Conservation (phyloP, 2,888 invertebrate species). For the Drosophila emarginata region DNA sequence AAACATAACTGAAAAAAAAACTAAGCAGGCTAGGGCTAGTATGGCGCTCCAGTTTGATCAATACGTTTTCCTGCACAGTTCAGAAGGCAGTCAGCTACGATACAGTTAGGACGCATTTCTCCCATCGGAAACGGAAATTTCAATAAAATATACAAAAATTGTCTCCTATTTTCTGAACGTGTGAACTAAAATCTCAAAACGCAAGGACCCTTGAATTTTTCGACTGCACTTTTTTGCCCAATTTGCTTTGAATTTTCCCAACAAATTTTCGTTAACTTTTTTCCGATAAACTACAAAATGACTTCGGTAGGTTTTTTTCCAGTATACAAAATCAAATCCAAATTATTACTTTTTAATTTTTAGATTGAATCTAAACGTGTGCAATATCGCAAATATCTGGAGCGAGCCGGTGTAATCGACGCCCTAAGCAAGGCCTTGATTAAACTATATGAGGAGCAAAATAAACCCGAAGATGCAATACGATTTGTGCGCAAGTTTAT, state of each 20-base stretch:
- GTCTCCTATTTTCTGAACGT: conserved; percentile 36
- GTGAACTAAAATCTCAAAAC: conserved; percentile 37
- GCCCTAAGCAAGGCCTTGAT: conserved; percentile 81
- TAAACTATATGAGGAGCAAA: conserved; percentile 81
- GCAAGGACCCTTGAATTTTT: conserved; percentile 26
- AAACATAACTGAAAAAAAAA: conserved; percentile 8
- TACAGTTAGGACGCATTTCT: conserved; percentile 70
- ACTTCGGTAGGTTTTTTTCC: conserved; percentile 72
- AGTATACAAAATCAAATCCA: no score
- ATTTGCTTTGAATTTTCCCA: conserved; percentile 42
- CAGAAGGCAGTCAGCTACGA: conserved; percentile 70
- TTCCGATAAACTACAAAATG: conserved; percentile 57
- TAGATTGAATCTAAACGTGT: conserved; percentile 82
- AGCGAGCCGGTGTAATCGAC: conserved; percentile 82
- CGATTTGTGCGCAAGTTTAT: conserved; percentile 81
- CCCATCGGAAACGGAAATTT: conserved; percentile 45
- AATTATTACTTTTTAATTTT: neutral
- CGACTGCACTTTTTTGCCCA: conserved; percentile 15
- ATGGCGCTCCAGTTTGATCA: conserved; percentile 67
- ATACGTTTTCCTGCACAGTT: conserved; percentile 48
- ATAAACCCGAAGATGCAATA: conserved; percentile 82
- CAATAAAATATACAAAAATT: conserved; percentile 49
- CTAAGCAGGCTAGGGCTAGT: conserved; percentile 45
- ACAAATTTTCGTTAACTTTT: conserved; percentile 41
- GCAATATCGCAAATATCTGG: conserved; percentile 82